These are phyloP conservation scores for Harpagoxenus sublaevis DNA, from an alignment of 2,888 invertebrate species.

Conservation along the genomic window DNA sequence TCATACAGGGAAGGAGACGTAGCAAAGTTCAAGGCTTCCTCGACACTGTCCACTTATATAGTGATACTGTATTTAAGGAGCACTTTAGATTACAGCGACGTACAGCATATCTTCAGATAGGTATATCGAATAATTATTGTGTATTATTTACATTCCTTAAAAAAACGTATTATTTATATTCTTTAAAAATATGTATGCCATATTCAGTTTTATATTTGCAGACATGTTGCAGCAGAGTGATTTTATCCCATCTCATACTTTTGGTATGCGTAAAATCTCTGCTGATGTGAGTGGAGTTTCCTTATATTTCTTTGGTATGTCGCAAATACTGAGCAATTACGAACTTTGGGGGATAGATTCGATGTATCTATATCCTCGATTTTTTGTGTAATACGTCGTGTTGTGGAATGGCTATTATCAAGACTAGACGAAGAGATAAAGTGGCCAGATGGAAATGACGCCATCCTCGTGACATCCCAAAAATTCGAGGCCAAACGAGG, in stretches of 20 bases:
- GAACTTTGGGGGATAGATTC: slow-evolving; percentile 12
- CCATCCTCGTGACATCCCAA: neutral
- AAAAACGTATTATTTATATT: neutral
- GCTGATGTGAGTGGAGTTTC: slow-evolving; percentile 27
- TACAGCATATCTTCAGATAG: slow-evolving; percentile 19
- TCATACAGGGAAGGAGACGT: slow-evolving; percentile 26
- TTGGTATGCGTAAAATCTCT: slow-evolving; percentile 17
- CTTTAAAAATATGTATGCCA: neutral
- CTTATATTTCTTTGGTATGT: slow-evolving; percentile 19
- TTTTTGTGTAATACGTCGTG: slow-evolving; percentile 21
- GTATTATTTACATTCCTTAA: neutral
- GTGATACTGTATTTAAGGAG: slow-evolving; percentile 10
- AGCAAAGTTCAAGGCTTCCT: slow-evolving; percentile 20
- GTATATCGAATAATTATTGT: neutral
- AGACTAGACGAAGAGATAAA: slow-evolving; percentile 17
- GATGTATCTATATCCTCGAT: slow-evolving; percentile 11
- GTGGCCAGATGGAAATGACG: slow-evolving; percentile 5
- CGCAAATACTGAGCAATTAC: slow-evolving; percentile 21
- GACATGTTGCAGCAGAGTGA: neutral
- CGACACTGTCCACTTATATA: slow-evolving; percentile 19
- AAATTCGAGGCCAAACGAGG: slow-evolving; percentile 25
- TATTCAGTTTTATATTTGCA: slow-evolving; percentile 7
- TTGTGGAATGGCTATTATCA: slow-evolving; percentile 8
- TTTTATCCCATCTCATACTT: slow-evolving; percentile 32
- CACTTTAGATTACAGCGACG: slow-evolving; percentile 14